A percentile compares a stretch with the other conserved stretches of the same genome.
Evolutionary conservation across 2,113 vertebrate species (phyloP).

Genomic region (Arizona elegans): DNA sequence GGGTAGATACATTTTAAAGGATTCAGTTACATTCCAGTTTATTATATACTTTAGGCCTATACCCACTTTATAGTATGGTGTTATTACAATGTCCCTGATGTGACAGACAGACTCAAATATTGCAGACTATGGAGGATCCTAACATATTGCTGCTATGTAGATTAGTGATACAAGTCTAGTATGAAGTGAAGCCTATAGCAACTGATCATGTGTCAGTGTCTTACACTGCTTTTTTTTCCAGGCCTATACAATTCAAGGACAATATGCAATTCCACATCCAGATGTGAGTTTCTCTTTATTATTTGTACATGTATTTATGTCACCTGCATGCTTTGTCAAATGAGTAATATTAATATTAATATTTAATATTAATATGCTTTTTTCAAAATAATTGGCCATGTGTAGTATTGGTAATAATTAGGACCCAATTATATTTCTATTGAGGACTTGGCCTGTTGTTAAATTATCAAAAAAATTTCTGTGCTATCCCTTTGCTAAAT

Average conservation of each 20-base stretch:
- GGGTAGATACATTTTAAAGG: not conserved
- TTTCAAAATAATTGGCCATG: slow-evolving; percentile 53
- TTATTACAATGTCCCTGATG: not conserved
- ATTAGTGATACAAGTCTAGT: not conserved
- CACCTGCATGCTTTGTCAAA: slow-evolving; percentile 75
- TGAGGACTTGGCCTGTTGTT: slow-evolving; percentile 79
- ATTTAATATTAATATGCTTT: slow-evolving; percentile 85
- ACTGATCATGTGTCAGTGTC: fast-evolving
- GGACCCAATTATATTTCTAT: slow-evolving; percentile 60
- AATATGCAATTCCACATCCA: slow-evolving; percentile 95
- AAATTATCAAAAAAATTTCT: slow-evolving; percentile 55
- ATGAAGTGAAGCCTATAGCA: not conserved
- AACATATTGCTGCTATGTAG: not conserved
- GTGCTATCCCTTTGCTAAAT: slow-evolving; percentile 56
- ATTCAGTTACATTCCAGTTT: not conserved
- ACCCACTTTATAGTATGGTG: not conserved
- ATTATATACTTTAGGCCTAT: not conserved
- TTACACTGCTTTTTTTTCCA: slow-evolving; percentile 52
- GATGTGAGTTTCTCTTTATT: slow-evolving; percentile 85
- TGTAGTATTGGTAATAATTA: slow-evolving; percentile 58
- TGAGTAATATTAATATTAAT: slow-evolving; percentile 88
- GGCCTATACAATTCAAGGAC: slow-evolving; percentile 99
- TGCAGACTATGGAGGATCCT: not conserved
- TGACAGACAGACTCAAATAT: not conserved
- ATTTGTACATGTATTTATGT: slow-evolving; percentile 53